phyloP scores from a whole-genome alignment of 2,888 invertebrate species.

The Amblyjoppa proteus region DNA sequence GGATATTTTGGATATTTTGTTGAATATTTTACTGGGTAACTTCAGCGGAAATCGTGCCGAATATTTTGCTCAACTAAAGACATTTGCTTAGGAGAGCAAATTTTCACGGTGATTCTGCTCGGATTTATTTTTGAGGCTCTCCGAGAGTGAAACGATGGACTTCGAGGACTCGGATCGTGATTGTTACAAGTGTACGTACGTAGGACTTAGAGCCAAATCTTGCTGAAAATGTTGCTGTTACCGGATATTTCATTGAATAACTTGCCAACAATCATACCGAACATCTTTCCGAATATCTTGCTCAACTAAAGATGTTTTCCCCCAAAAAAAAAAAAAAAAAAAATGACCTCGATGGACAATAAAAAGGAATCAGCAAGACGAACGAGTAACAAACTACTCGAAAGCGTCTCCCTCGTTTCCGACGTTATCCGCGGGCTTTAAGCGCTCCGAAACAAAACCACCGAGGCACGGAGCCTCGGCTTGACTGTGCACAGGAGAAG shows the following conservation, averaged over 20 bases:
- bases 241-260: no score
- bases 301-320: no score
- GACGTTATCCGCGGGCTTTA: slow-evolving; percentile 44
- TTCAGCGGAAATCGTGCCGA: no score
- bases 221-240: no score
- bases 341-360: no score
- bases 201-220: no score
- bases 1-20: no score
- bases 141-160: background rate
- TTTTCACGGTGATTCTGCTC: background rate
- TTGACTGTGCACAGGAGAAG: slow-evolving; percentile 28
- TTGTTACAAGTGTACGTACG: background rate
- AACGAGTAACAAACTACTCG: background rate
- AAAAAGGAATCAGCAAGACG: background rate
- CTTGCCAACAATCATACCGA: no score
- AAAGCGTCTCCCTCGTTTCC: slow-evolving; percentile 30
- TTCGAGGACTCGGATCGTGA: background rate
- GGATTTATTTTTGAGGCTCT: background rate
- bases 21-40: no score
- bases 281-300: background rate
- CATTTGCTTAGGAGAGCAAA: background rate
- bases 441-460: slow-evolving; percentile 45
- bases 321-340: no score
- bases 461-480: slow-evolving; percentile 28
- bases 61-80: no score